A percentile compares a stretch with the other conserved stretches of the same genome.
Conservation (phyloP, 2,888 invertebrate genomes). For the Drosophila pegasa region DNA sequence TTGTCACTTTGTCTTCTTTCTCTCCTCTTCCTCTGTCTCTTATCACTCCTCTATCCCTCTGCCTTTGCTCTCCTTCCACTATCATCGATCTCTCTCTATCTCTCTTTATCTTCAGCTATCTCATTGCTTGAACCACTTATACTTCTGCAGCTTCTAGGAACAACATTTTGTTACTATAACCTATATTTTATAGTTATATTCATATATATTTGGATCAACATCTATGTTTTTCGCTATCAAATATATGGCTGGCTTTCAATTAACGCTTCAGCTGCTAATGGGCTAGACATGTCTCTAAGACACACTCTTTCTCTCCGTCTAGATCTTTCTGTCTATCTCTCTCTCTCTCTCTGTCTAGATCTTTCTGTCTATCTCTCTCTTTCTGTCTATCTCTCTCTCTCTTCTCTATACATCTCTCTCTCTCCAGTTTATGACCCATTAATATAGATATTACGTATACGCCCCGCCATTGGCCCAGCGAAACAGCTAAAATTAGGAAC, state of each 20-base stretch:
- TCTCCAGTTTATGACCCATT: background rate
- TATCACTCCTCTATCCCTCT: no score
- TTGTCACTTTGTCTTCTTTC: background rate
- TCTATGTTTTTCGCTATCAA: background rate
- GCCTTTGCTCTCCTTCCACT: no score
- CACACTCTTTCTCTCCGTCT: no score
- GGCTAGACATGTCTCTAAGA: background rate
- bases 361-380: no score
- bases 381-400: background rate
- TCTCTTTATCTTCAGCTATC: background rate
- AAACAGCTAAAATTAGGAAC: background rate
- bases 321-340: background rate
- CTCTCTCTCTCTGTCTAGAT: background rate
- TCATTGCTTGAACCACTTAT: background rate
- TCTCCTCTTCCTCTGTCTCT: no score
- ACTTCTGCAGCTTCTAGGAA: background rate
- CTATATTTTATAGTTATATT: background rate
- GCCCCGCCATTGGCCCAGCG: background rate
- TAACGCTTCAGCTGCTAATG: slow-evolving; percentile 13
- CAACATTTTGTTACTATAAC: background rate
- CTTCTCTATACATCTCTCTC: no score
- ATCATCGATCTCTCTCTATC: background rate
- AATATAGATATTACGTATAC: slow-evolving; percentile 32
- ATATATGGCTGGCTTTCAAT: slow-evolving; percentile 6
- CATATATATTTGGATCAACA: background rate